Conservation (phyloP, 53 echinoderm and acorn worm species). For the Zoroaster sp. region DNA sequence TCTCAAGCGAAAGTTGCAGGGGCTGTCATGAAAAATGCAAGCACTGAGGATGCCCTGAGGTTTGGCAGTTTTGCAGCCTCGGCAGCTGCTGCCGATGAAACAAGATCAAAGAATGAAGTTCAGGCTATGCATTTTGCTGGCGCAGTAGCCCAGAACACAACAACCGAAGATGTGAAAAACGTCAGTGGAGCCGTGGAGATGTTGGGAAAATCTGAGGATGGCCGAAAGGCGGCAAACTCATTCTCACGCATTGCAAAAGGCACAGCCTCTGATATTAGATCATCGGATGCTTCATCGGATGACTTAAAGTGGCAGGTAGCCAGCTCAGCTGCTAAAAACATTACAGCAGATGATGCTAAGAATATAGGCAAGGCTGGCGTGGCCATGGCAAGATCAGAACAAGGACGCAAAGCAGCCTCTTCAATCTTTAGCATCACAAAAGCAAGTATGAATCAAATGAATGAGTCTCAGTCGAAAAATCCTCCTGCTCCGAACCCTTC, state of each 20-base stretch:
- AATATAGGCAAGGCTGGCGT: constrained; percentile 37
- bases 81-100: constrained; percentile 17
- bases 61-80: constrained; percentile 5
- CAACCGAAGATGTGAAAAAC: constrained; percentile 21
- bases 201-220: constrained; percentile 25
- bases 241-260: constrained; percentile 13
- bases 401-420: constrained; percentile 58
- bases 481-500: constrained; percentile 53
- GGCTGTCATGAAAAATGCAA: constrained; percentile 3
- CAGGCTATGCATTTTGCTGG: constrained; percentile 27
- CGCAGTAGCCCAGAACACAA: constrained; percentile 35
- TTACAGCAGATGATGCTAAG: constrained; percentile 66
- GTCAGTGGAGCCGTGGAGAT: constrained; percentile 16
- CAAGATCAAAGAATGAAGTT: constrained; percentile 42
- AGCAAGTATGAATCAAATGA: constrained; percentile 38
- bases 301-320: constrained; percentile 64
- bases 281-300: constrained; percentile 11
- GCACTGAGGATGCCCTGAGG: constrained; percentile 21
- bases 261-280: constrained; percentile 37
- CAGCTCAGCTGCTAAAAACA: constrained; percentile 64
- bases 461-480: constrained; percentile 12
- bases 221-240: constrained; percentile 34
- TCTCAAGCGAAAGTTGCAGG: not conserved
- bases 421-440: constrained; percentile 27
- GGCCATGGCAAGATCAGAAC: constrained; percentile 33